A percentile compares a stretch with the other conserved stretches of the same genome.
Evolutionary conservation across 2,888 invertebrate genomes (phyloP).

Genomic region (Thelaira solivaga): DNA sequence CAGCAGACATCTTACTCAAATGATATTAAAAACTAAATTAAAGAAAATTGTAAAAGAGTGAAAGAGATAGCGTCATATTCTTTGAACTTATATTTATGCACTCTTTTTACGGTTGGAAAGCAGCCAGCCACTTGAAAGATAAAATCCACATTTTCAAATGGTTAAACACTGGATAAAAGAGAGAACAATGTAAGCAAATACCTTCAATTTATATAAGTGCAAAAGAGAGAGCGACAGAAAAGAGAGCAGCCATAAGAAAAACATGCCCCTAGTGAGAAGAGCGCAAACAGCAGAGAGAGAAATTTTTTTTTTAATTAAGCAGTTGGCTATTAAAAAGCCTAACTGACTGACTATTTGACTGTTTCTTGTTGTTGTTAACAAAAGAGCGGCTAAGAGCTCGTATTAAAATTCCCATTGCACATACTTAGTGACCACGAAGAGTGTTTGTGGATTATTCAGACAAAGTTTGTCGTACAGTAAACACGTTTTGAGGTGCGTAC

Average conservation of each 20-base stretch:
- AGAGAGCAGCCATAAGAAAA: not conserved
- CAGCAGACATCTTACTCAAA: slow-evolving; percentile 43
- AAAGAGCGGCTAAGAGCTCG: slow-evolving; percentile 39
- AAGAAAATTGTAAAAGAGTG: not conserved
- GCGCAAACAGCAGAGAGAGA: not conserved
- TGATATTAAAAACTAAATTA: no score
- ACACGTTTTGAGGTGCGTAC: slow-evolving; percentile 65
- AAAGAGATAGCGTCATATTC: not conserved
- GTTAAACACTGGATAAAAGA: not conserved
- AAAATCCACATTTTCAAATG: slow-evolving; percentile 54
- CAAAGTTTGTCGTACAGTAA: slow-evolving; percentile 76
- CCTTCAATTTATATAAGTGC: not conserved
- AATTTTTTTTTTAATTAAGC: slow-evolving; percentile 9
- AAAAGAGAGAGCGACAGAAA: not conserved
- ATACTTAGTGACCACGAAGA: slow-evolving; percentile 71
- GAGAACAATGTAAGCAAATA: not conserved
- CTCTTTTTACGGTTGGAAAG: not conserved
- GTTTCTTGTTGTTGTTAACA: not conserved
- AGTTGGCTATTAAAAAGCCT: not conserved
- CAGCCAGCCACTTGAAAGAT: not conserved
- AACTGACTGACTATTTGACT: not conserved
- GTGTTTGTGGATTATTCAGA: slow-evolving; percentile 75
- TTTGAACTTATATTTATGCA: no score
- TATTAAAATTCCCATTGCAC: slow-evolving; percentile 49
- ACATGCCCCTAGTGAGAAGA: not conserved